phyloP scores from a whole-genome alignment of 2,113 vertebrate genomes.

The Bettongia penicillata region DNA sequence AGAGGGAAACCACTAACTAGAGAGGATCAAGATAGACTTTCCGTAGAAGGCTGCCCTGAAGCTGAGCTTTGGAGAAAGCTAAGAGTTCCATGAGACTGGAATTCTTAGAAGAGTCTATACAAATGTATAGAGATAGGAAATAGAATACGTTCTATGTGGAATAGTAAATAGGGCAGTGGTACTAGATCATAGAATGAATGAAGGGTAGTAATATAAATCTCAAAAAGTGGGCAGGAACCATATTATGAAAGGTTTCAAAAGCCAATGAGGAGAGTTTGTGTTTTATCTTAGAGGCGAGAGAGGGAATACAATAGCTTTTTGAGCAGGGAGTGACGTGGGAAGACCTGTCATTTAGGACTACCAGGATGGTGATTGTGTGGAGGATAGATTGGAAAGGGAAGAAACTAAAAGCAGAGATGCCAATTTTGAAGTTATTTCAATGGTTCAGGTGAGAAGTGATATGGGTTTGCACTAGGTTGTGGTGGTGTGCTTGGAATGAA shows the following conservation, averaged over 20 bases:
- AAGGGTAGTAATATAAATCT: not conserved
- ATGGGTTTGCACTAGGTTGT: not conserved
- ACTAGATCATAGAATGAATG: not conserved
- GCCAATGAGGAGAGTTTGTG: too few species aligned
- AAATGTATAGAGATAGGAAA: not conserved
- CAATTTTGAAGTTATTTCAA: not conserved
- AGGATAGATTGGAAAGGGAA: not conserved
- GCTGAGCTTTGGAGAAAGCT: not conserved
- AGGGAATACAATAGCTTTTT: too few species aligned
- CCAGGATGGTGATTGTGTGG: not conserved
- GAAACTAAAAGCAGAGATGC: not conserved
- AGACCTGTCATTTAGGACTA: not conserved
- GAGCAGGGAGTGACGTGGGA: too few species aligned
- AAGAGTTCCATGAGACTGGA: not conserved
- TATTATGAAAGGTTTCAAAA: not conserved
- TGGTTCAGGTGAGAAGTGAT: not conserved
- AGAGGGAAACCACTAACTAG: not conserved
- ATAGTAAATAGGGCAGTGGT: not conserved
- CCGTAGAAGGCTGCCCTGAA: not conserved
- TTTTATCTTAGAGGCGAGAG: too few species aligned
- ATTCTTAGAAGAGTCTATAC: not conserved
- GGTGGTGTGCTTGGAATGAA: not conserved
- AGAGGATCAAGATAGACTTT: not conserved
- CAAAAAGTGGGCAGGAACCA: not conserved
- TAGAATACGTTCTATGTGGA: not conserved